These are phyloP conservation scores for Rissa tridactyla DNA, from an alignment of 2,113 vertebrate species.

Conservation along the genomic window DNA sequence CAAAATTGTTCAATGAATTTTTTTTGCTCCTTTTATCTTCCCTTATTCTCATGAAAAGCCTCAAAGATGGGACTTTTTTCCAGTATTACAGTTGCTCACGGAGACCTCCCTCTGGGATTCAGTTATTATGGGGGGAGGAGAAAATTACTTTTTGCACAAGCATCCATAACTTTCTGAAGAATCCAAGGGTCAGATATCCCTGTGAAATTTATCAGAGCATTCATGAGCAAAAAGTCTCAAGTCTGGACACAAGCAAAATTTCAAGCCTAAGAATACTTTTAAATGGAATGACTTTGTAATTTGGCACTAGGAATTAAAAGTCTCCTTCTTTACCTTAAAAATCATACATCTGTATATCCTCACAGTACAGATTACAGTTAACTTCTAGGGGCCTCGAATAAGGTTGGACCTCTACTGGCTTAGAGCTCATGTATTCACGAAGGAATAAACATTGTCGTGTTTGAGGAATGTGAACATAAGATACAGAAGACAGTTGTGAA, in stretches of 20 bases:
- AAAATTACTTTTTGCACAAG: neutral
- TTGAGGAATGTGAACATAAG: neutral
- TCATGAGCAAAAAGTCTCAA: neutral
- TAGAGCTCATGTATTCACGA: neutral
- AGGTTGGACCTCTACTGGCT: neutral
- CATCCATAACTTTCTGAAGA: neutral
- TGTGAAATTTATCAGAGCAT: neutral
- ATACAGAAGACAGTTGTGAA: neutral
- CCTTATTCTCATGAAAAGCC: neutral
- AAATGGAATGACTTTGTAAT: neutral
- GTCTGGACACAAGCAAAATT: neutral
- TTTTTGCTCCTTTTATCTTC: neutral
- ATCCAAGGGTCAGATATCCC: neutral
- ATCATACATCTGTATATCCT: neutral
- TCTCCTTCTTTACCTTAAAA: neutral
- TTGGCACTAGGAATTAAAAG: neutral
- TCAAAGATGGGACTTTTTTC: neutral
- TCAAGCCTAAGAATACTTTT: neutral
- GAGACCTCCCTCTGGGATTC: neutral
- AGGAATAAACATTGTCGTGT: neutral
- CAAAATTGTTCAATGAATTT: neutral
- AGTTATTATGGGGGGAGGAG: neutral
- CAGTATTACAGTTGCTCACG: neutral
- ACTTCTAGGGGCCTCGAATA: fast-evolving
- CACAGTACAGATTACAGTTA: neutral